Base-by-base conservation (phyloP, 2,113 vertebrate species). In the Campylomormyrus tamandua region DNA sequence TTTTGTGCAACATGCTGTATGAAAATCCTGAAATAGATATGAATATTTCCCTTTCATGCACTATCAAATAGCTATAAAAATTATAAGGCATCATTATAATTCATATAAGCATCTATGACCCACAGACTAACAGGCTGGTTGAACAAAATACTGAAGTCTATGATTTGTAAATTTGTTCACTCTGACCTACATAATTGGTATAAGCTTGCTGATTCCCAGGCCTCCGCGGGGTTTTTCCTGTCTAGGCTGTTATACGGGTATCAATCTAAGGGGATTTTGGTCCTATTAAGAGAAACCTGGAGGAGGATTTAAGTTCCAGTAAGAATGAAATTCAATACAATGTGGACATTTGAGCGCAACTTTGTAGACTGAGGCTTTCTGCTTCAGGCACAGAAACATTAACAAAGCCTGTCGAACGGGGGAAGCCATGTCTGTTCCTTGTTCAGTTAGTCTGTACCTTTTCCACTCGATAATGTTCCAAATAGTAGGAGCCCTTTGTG, bases 141-240 rank as follows among this genome's bases (percentile, higher is more conserved):
- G 83, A 84, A 84, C 83, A n/a, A 48, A 84, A 84, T 46, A 48
- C 39, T 84, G 45, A 42, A 83, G 83, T 48, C 39, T 84, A 42
- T 84, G 83, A 84, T 84, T 46, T 48, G 83, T 21, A 80, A 80
- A 80, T 80, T 42, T 80, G 74, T 42, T 80, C 74, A 19, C 74
- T 80, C 74, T 80, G 74, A 80, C 74, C 74, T 80, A 84, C 83
- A 84, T 84, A 84, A 80, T 80, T 84, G 83, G 39, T 45, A 84
- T 48, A 46, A 84, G 83, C 83, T 48, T 46, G 17, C 39, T n/a
- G 42, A n/a, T 48, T 48, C 83, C 80, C 83, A 84, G 39, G 39
- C 83, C 10, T n/a, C 45, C 42, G n/a, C 45, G 3, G 39, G 45
- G 45, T 84, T 84, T 46, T 48, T 46, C 39, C 19, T 27, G 24